phyloP scores from a whole-genome alignment of 2,888 invertebrate genomes.

The Rhagophthalmus giganteus region DNA sequence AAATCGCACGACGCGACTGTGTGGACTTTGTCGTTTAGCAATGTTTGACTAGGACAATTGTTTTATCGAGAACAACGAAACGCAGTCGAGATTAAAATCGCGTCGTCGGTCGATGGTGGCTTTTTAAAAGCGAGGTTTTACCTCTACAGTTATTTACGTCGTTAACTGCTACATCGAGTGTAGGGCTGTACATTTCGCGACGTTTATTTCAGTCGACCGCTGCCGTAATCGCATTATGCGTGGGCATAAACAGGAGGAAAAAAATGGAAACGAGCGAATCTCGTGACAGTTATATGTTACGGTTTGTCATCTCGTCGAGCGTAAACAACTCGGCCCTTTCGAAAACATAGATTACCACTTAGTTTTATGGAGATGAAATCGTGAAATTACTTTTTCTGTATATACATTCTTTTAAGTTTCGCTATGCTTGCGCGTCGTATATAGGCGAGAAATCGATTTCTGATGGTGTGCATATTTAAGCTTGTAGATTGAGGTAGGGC shows the following conservation, averaged over 20 bases:
- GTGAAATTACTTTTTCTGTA: too few species aligned
- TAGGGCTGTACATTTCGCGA: slow-evolving; percentile 10
- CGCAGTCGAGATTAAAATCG: too few species aligned
- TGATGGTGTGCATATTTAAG: slow-evolving; percentile 30
- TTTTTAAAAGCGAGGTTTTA: too few species aligned
- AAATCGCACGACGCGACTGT: too few species aligned
- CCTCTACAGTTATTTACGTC: too few species aligned
- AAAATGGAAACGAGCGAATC: slow-evolving; percentile 14
- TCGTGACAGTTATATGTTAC: slow-evolving; percentile 20
- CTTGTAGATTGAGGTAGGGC: slow-evolving; percentile 27
- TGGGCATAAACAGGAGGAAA: slow-evolving; percentile 4
- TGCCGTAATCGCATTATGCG: slow-evolving; percentile 13
- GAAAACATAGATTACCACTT: slow-evolving; percentile 30
- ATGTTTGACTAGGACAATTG: too few species aligned
- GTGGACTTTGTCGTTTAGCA: too few species aligned
- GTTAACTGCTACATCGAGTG: too few species aligned
- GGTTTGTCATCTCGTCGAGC: slow-evolving; percentile 18
- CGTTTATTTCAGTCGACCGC: slow-evolving; percentile 7
- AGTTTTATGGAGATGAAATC: too few species aligned
- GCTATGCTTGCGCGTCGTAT: too few species aligned
- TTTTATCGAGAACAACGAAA: too few species aligned
- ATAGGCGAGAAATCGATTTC: slow-evolving; percentile 29
- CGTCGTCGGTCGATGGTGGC: too few species aligned
- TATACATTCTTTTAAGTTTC: slow-evolving; percentile 20
- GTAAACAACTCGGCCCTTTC: slow-evolving; percentile 24